Percentiles rank a stretch among this genome's conserved stretches.
Evolutionary conservation across 1,140 invertebrate species (phyloP).

Genomic region (Drosophila novamexicana): DNA sequence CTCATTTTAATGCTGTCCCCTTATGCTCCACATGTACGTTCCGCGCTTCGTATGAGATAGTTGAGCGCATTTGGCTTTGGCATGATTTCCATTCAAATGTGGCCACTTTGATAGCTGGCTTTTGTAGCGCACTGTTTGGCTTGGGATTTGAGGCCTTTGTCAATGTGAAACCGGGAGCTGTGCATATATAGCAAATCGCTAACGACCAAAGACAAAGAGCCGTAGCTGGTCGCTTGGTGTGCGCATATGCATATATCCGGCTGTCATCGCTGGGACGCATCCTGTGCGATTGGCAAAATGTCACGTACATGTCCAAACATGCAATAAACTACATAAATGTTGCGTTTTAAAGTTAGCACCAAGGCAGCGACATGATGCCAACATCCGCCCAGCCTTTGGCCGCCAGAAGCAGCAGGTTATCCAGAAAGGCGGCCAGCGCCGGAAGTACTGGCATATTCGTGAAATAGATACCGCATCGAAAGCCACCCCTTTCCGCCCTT

Average conservation of each 20-base stretch:
- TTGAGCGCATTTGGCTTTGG: no score
- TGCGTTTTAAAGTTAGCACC: slow-evolving; percentile 56
- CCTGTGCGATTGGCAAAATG: slow-evolving; percentile 59
- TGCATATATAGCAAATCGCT: background rate
- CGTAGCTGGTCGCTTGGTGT: background rate
- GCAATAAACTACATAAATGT: slow-evolving; percentile 74
- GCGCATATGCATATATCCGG: background rate
- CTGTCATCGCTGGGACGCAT: slow-evolving; percentile 29
- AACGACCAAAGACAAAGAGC: slow-evolving; percentile 11
- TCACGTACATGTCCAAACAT: slow-evolving; percentile 77
- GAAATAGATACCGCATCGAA: slow-evolving; percentile 26
- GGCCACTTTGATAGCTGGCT: no score
- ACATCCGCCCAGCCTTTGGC: slow-evolving; percentile 6
- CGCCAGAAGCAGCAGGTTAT: slow-evolving; percentile 55
- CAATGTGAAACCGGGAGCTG: no score
- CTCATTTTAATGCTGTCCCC: no score
- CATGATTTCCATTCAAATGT: no score
- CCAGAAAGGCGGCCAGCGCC: slow-evolving; percentile 37
- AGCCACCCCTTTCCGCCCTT: background rate
- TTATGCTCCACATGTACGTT: no score
- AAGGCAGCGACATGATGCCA: background rate
- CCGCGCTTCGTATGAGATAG: no score
- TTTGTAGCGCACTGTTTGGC: no score
- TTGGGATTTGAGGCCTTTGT: no score
- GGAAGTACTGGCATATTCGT: slow-evolving; percentile 64